Evolutionary conservation across 1,140 invertebrate species (phyloP), one percentile per base, ranked within the genome.

Genomic region (Musca domestica): DNA sequence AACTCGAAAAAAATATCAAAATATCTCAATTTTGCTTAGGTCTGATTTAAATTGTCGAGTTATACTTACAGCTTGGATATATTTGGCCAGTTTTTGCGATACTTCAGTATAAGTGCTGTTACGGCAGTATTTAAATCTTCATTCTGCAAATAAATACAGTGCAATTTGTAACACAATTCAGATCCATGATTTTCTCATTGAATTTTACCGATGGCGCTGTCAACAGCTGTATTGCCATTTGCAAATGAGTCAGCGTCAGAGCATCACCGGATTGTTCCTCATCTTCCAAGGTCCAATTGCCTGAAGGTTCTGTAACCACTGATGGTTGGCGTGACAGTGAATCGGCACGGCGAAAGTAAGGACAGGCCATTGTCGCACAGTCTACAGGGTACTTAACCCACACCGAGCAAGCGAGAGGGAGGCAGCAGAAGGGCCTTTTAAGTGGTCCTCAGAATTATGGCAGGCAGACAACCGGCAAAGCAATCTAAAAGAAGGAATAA

Each of bases 221-320:
- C 14, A 87, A 74, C 4, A 87, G 80, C 73, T 86, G 85, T 64
- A 87, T 79, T 22, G 86, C 86, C 74, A 86, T 85, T 67, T 86
- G 86, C 64, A 87, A 76, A 75, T 87, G 83, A 71, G 84, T 87
- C 69, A 87, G 71, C 27, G 80, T 80, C 54, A 82, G 67, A 2
- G 80, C 80, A 74, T 82, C 80, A 27, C 75, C 77, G 14, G 80
- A 34, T 19, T 74, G 67, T 64, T 77, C 76, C 56, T 81, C 80
- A 47, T 82, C 80, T 67, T 82, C 80, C 34, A 81, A 68, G 2
- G 73, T 70, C 76, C 78, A 81, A 61, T 73, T 69, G 22, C 75
- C 75, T n/a, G 65, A 46, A 6, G 73, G 72, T 15, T 81, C 78
- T 4, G 71, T 74, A 41, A 73, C 72, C n/a, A 81, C 78, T 63